Evolutionary conservation across 2,888 invertebrate species (phyloP).

Genomic region (Apamea crenata): DNA sequence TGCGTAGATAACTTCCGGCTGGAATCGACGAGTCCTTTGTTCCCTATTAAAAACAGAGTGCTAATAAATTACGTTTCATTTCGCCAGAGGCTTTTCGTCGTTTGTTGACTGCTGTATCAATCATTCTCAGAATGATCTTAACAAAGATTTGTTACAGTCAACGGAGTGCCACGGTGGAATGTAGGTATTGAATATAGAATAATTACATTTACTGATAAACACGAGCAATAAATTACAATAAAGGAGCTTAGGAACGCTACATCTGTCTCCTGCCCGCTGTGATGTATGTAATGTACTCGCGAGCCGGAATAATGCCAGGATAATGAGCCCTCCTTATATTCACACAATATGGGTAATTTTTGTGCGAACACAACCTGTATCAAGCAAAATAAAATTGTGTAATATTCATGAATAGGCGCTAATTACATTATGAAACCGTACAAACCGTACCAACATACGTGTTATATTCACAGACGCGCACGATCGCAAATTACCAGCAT

Average conservation of each 20-base stretch:
- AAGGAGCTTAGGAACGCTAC: slow-evolving; percentile 62
- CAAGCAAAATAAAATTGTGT: slow-evolving; percentile 60
- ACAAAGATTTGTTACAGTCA: slow-evolving; percentile 83
- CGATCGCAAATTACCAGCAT: slow-evolving; percentile 63
- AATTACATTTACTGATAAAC: slow-evolving; percentile 73
- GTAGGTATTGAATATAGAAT: slow-evolving; percentile 73
- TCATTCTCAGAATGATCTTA: slow-evolving; percentile 80
- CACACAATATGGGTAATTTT: slow-evolving; percentile 59
- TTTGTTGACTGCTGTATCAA: slow-evolving; percentile 79
- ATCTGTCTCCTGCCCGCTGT: slow-evolving; percentile 58
- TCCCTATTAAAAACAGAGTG: slow-evolving; percentile 79
- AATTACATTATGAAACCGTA: slow-evolving; percentile 64
- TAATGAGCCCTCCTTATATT: slow-evolving; percentile 62
- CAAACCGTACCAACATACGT: slow-evolving; percentile 46
- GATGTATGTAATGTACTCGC: slow-evolving; percentile 55
- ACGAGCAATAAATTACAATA: slow-evolving; percentile 71
- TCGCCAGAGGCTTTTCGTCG: slow-evolving; percentile 77
- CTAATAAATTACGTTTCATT: slow-evolving; percentile 83
- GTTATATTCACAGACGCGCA: slow-evolving; percentile 52
- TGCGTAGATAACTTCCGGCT: slow-evolving; percentile 75
- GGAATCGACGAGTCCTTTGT: slow-evolving; percentile 77
- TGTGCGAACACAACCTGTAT: slow-evolving; percentile 32
- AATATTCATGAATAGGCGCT: slow-evolving; percentile 65
- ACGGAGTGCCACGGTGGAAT: slow-evolving; percentile 72
- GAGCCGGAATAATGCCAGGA: slow-evolving; percentile 49